Percentiles rank a stretch among this genome's conserved stretches.
These are phyloP conservation scores for Grammomys surdaster DNA, from an alignment of 2,113 vertebrate genomes.

Conservation along the genomic window DNA sequence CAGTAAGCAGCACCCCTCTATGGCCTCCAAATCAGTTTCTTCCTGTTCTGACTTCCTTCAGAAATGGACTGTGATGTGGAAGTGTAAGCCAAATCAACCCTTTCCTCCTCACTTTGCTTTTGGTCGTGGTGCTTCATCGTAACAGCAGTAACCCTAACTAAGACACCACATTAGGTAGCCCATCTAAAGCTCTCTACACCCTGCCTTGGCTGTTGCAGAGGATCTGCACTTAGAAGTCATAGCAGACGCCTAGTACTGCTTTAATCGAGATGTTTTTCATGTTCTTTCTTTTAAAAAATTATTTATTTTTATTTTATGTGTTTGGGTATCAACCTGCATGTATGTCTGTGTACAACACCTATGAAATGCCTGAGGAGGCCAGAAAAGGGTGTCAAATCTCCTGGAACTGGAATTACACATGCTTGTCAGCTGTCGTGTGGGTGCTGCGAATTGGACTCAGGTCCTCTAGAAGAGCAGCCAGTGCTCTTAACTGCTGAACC, in stretches of 20 bases:
- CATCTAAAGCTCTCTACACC: background rate
- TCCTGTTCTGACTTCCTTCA: background rate
- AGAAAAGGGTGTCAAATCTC: background rate
- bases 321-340: background rate
- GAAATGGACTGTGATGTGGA: no score
- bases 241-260: constrained; percentile 7
- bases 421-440: background rate
- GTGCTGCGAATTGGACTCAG: background rate
- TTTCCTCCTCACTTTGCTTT: background rate
- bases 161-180: background rate
- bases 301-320: background rate
- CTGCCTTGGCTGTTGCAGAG: background rate
- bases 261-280: constrained; percentile 36
- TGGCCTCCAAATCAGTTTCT: background rate
- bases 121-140: background rate
- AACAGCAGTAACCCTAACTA: background rate
- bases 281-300: background rate
- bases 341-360: background rate
- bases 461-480: background rate
- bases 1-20: background rate
- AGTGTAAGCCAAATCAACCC: background rate
- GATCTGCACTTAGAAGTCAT: constrained; percentile 31
- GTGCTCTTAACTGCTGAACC: background rate
- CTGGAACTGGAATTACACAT: background rate
- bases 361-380: background rate